phyloP scores from a whole-genome alignment of 2,888 invertebrate species.

The Lycaena phlaeas region DNA sequence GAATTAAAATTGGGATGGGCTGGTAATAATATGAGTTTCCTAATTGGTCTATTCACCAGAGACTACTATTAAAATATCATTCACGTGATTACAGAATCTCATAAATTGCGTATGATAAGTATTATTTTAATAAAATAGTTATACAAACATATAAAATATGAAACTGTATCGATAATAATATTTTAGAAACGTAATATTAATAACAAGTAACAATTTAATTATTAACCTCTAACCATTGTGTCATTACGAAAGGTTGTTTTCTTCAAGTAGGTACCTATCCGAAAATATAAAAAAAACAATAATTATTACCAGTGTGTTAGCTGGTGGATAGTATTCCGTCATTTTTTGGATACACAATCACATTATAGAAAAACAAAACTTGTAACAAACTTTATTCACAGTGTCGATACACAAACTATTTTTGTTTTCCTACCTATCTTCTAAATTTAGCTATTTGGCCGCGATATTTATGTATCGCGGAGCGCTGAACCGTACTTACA shows the following conservation, averaged over 20 bases:
- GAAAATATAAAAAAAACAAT: neutral
- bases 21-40: too few relatives aligned
- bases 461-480: slow-evolving; percentile 30
- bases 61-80: too few relatives aligned
- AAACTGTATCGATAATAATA: too few relatives aligned
- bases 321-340: neutral
- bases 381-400: neutral
- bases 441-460: slow-evolving; percentile 49
- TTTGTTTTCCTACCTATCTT: slow-evolving; percentile 58
- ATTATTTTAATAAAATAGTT: too few relatives aligned
- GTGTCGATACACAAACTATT: slow-evolving; percentile 34
- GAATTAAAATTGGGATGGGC: too few relatives aligned
- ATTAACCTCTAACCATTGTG: neutral
- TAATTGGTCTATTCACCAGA: too few relatives aligned
- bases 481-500: slow-evolving; percentile 21
- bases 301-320: neutral
- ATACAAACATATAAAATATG: too few relatives aligned
- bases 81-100: too few relatives aligned
- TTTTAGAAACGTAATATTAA: too few relatives aligned
- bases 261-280: too few relatives aligned
- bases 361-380: slow-evolving; percentile 11
- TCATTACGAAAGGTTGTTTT: neutral
- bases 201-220: too few relatives aligned
- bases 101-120: too few relatives aligned
- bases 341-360: slow-evolving; percentile 6